Conservation (phyloP, 2,888 invertebrate species). For the Amiota communis region DNA sequence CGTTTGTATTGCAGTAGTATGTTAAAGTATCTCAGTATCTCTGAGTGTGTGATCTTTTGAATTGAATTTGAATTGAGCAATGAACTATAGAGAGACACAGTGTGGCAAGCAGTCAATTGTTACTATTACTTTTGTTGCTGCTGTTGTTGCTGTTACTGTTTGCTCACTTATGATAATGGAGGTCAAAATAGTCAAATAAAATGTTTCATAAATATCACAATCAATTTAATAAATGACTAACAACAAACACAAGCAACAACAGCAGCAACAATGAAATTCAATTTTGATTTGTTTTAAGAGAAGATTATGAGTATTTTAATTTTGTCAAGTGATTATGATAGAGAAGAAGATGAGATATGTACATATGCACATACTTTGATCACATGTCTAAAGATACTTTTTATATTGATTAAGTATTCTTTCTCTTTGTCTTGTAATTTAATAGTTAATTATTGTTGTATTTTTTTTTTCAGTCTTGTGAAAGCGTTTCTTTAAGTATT, state of each 20-base stretch:
- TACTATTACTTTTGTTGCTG: not conserved
- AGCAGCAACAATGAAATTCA: constrained; percentile 42
- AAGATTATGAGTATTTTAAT: not conserved
- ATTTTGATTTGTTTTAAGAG: constrained; percentile 44
- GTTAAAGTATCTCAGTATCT: not conserved
- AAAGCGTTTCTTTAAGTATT: constrained; percentile 42
- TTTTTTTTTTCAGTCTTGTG: not conserved
- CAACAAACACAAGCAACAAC: constrained; percentile 39
- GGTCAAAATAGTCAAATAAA: constrained; percentile 70
- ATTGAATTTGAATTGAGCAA: constrained; percentile 26
- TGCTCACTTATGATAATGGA: constrained; percentile 68
- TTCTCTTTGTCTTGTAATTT: constrained; percentile 5
- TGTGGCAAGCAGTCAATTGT: constrained; percentile 1
- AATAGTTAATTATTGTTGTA: not conserved
- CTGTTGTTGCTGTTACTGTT: constrained; percentile 13
- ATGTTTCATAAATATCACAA: constrained; percentile 69
- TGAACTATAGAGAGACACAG: not conserved
- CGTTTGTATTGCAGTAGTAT: not conserved
- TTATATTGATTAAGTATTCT: not conserved
- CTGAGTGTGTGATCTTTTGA: constrained; percentile 3
- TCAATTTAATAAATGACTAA: constrained; percentile 57
- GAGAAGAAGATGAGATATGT: no score
- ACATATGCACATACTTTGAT: not conserved
- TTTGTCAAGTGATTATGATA: no score
- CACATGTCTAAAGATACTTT: not conserved